A percentile compares a stretch with the other conserved stretches of the same genome.
These are phyloP conservation scores for Caerostris darwini DNA, from an alignment of 1,140 invertebrate species.

Conservation along the genomic window DNA sequence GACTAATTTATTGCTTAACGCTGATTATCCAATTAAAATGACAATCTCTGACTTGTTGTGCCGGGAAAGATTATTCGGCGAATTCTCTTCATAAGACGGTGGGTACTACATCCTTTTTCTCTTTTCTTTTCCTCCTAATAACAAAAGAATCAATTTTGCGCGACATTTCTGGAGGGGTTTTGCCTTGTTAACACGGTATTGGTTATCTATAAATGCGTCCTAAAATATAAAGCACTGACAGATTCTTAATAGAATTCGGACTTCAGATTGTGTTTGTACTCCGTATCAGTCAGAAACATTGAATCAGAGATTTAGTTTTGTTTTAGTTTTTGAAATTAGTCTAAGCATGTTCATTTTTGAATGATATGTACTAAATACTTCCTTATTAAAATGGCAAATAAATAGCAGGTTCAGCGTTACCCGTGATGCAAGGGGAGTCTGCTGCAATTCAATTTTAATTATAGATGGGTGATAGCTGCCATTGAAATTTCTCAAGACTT, in stretches of 20 bases:
- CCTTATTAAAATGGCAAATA: too few species aligned
- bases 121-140: background rate
- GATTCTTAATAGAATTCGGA: background rate
- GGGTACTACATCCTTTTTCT: background rate
- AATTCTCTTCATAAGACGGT: background rate
- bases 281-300: too few species aligned
- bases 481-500: too few species aligned
- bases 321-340: too few species aligned
- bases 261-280: background rate
- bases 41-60: constrained; percentile 48
- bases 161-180: background rate
- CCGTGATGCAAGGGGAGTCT: too few species aligned
- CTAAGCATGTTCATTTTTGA: too few species aligned
- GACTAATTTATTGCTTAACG: constrained; percentile 69
- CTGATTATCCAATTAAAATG: constrained; percentile 76
- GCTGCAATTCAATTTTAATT: too few species aligned
- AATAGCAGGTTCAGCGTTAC: too few species aligned
- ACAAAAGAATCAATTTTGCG: constrained; percentile 34
- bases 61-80: background rate
- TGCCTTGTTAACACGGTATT: constrained; percentile 9
- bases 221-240: background rate
- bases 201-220: background rate
- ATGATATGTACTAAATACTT: too few species aligned
- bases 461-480: too few species aligned
- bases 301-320: too few species aligned